Evolutionary conservation across 1,140 invertebrate genomes (phyloP).

Genomic region (Drosophila obscura): DNA sequence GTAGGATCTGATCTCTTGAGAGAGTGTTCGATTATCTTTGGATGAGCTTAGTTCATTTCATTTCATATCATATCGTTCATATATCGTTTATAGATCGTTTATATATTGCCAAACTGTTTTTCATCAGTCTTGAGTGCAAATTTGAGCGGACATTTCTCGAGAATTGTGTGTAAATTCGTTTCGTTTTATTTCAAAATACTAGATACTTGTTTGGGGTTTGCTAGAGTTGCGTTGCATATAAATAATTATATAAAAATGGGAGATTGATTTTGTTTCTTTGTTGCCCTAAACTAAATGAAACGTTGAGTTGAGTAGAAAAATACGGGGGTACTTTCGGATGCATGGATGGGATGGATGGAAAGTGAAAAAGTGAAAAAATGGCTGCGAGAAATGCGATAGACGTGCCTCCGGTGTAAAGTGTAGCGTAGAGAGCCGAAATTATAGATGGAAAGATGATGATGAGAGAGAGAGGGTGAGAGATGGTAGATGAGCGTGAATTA

Average conservation of each 20-base stretch:
- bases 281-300: slow-evolving; percentile 46
- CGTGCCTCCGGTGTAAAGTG: slow-evolving; percentile 78
- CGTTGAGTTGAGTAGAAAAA: slow-evolving; percentile 32
- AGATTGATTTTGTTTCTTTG: slow-evolving; percentile 29
- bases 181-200: slow-evolving; percentile 44
- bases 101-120: slow-evolving; percentile 41
- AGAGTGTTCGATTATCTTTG: slow-evolving; percentile 64
- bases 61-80: no score
- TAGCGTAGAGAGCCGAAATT: slow-evolving; percentile 57
- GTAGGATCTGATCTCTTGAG: slow-evolving; percentile 24
- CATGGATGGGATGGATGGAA: slow-evolving; percentile 8
- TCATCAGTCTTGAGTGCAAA: slow-evolving; percentile 64
- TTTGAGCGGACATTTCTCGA: slow-evolving; percentile 37
- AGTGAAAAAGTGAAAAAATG: slow-evolving; percentile 37
- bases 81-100: slow-evolving; percentile 25
- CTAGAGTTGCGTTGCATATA: slow-evolving; percentile 50
- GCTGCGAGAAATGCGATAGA: slow-evolving; percentile 82
- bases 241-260: slow-evolving; percentile 63
- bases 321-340: neutral
- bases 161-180: slow-evolving; percentile 31
- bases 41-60: slow-evolving; percentile 45
- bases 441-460: slow-evolving; percentile 10
- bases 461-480: slow-evolving; percentile 1
- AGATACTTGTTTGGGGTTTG: slow-evolving; percentile 40
- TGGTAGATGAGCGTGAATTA: slow-evolving; percentile 30